Conservation (phyloP, 2,888 invertebrate genomes). For the Syritta pipiens region DNA sequence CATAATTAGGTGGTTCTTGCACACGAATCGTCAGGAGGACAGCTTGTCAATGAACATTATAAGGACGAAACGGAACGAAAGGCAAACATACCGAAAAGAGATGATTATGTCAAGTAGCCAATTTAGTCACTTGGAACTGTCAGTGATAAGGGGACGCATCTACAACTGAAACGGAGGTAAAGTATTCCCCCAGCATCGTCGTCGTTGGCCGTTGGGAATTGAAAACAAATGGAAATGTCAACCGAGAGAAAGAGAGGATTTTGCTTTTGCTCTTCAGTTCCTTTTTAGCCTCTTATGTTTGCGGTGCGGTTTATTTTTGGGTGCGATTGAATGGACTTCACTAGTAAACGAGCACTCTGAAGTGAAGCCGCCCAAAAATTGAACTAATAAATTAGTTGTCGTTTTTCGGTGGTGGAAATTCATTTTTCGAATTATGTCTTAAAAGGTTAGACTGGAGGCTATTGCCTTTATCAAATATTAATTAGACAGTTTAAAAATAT, state of each 20-base stretch:
- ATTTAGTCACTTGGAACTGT: constrained; percentile 58
- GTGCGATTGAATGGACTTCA: constrained; percentile 30
- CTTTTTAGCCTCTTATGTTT: constrained; percentile 8
- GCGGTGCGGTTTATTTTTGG: too few relatives aligned
- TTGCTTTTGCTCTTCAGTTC: constrained; percentile 12
- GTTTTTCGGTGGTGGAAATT: background rate
- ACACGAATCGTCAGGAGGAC: constrained; percentile 48
- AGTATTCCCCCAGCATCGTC: constrained; percentile 5
- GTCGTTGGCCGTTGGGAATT: constrained; percentile 50
- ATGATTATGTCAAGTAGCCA: constrained; percentile 64
- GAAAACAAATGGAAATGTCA: constrained; percentile 52
- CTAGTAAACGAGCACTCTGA: too few relatives aligned
- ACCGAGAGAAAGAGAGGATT: constrained; percentile 6
- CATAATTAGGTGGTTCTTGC: constrained; percentile 59
- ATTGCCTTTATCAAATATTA: background rate
- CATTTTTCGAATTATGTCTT: background rate
- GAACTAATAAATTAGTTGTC: constrained; percentile 8
- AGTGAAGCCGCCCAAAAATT: too few relatives aligned
- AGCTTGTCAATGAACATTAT: constrained; percentile 55
- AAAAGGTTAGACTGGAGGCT: background rate
- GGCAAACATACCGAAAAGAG: constrained; percentile 31
- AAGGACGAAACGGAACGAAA: constrained; percentile 44
- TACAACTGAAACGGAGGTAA: constrained; percentile 34
- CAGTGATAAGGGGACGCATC: constrained; percentile 57
- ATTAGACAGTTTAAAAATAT: background rate